Evolutionary conservation across 2,113 vertebrate genomes (phyloP).

Genomic region (Tretioscincus oriximinensis): DNA sequence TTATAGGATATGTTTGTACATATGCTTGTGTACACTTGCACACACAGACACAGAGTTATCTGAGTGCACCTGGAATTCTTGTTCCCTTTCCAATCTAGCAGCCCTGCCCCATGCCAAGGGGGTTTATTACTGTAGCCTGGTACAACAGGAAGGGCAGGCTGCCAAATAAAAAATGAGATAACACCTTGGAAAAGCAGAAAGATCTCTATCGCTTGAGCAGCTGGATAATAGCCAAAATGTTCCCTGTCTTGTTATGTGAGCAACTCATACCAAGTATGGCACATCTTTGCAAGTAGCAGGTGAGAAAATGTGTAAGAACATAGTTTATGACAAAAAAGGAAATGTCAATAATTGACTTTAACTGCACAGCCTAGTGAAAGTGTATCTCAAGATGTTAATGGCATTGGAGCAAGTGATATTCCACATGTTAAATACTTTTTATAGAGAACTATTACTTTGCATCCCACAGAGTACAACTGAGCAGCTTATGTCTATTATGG

Average conservation of each 20-base stretch:
- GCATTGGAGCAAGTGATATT: neutral
- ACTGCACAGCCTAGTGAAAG: neutral
- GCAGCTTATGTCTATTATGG: neutral
- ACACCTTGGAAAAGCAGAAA: slow-evolving; percentile 1
- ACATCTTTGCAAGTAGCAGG: neutral
- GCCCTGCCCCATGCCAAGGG: neutral
- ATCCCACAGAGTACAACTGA: neutral
- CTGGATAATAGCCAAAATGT: neutral
- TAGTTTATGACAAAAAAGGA: neutral
- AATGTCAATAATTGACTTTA: neutral
- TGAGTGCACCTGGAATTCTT: slow-evolving; percentile 1
- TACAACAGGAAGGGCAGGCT: neutral
- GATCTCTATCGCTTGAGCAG: slow-evolving; percentile 7
- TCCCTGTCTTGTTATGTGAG: neutral
- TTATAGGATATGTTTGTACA: neutral
- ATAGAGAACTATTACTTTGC: neutral
- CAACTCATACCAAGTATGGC: neutral
- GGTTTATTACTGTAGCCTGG: neutral
- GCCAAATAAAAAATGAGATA: slow-evolving; percentile 18
- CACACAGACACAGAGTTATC: neutral
- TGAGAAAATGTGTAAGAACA: neutral
- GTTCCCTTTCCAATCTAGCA: neutral
- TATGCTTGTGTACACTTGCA: neutral
- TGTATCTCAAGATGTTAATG: neutral
- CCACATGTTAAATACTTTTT: neutral